These are phyloP conservation scores for Osedax frankpressi DNA, from an alignment of 2,888 invertebrate species.

Conservation along the genomic window DNA sequence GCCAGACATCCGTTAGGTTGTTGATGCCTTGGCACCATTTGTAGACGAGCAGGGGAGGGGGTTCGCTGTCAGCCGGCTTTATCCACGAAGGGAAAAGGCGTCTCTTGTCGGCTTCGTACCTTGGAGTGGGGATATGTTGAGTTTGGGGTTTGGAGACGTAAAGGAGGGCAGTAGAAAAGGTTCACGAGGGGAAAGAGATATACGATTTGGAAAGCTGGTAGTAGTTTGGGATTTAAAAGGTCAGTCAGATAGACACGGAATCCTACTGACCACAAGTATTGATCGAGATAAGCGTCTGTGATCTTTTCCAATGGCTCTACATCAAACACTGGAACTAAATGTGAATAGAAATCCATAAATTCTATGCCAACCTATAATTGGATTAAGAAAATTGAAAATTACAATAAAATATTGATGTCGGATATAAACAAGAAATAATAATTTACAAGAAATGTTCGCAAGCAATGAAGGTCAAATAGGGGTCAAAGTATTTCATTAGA, in stretches of 20 bases:
- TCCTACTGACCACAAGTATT: conserved; percentile 80
- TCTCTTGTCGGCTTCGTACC: conserved; percentile 83
- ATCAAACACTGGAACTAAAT: conserved; percentile 95
- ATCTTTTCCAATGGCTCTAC: conserved; percentile 98
- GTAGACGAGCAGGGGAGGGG: conserved; percentile 65
- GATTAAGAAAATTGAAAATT: no score
- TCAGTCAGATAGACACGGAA: no score
- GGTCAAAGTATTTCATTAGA: background rate
- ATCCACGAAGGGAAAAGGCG: conserved; percentile 95
- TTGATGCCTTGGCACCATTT: conserved; percentile 84
- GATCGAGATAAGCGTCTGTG: conserved; percentile 96
- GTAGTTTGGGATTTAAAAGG: no score
- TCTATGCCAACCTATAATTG: conserved; percentile 91
- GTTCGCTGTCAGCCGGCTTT: conserved; percentile 95
- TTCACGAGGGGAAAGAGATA: no score
- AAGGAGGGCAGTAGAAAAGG: no score
- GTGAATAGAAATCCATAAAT: conserved; percentile 99
- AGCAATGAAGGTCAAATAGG: background rate
- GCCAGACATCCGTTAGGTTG: conserved; percentile 85
- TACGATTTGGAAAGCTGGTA: no score
- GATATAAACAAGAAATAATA: no score
- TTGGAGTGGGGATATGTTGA: no score
- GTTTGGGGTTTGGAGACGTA: no score
- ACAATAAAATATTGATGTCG: no score
- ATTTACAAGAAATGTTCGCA: background rate